Percentiles rank a stretch among this genome's conserved stretches.
These are phyloP conservation scores for Trachelus iudaicus DNA, from an alignment of 2,888 invertebrate genomes.

Conservation along the genomic window DNA sequence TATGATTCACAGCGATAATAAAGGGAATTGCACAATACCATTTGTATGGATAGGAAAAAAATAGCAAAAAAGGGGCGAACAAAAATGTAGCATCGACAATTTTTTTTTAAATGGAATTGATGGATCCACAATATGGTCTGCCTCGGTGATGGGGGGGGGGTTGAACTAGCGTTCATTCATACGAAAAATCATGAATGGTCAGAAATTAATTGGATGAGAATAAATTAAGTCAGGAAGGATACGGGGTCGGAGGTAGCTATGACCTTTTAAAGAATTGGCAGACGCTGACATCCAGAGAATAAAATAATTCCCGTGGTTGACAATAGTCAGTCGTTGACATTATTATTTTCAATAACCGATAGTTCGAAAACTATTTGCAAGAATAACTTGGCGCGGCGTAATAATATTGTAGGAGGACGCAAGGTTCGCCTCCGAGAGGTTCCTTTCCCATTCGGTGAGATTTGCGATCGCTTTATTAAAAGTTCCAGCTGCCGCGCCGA, in stretches of 20 bases:
- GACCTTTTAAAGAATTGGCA: neutral
- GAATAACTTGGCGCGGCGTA: slow-evolving; percentile 16
- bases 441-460: slow-evolving; percentile 32
- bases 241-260: neutral
- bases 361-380: slow-evolving; percentile 20
- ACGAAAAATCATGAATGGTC: slow-evolving; percentile 23
- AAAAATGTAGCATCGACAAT: neutral
- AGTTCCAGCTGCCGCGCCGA: slow-evolving; percentile 49
- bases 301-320: neutral
- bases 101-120: neutral
- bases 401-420: slow-evolving; percentile 13
- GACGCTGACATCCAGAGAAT: neutral
- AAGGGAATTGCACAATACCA: neutral
- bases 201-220: slow-evolving; percentile 34
- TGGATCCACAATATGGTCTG: neutral
- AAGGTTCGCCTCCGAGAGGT: slow-evolving; percentile 10
- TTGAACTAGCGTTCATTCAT: neutral
- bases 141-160: neutral
- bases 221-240: slow-evolving; percentile 25
- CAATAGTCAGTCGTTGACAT: slow-evolving; percentile 19
- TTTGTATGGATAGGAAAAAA: neutral
- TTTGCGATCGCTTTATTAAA: slow-evolving; percentile 58
- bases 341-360: slow-evolving; percentile 29
- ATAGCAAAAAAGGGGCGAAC: neutral
- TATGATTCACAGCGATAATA: neutral